Evolutionary conservation across 2,888 invertebrate species (phyloP), one percentile per base, ranked within the genome.

Genomic region (Diarsia rubi): DNA sequence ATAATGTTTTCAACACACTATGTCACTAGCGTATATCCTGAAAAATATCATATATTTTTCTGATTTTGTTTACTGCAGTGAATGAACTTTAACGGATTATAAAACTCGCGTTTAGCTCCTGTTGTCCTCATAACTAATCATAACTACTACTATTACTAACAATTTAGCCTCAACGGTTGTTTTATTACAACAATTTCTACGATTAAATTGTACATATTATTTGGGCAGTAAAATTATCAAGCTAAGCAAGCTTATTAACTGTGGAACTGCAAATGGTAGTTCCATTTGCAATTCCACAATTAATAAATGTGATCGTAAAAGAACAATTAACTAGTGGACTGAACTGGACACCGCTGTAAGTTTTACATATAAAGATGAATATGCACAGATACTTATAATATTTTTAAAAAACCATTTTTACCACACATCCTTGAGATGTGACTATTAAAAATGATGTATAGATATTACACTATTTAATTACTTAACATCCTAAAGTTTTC

Each of bases 361-460:
- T 57, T 69, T 54, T 19, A 60, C 31, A 19, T 59, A 47, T 5
- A 47, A 19, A 19, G 19, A 72, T 79, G 12, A 67, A 62, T 5
- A 66, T 14, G 37, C 37, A 37, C 37, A 37, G 37, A 37, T 37
- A 37, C n/a, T n/a, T n/a, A 67, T n/a, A 71, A 27, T 49, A 45
- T 57, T 62, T 62, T 73, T 68, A 79, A 42, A 65, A 65, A 62
- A 62, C 37, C 8, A 47, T 66, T 60, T 27, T 64, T 69, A 65
- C 70, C 27, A 64, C 62, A 27, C 57, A 70, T 73, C 77, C 66
- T 83, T 85, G 82, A 69, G 64, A 37, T 16, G 27, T 24, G 12
- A 49, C 62, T 52, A 70, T 70, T 69, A 69, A 49, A 42, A 81
- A 66, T 67, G 69, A 82, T 82, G 73, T 78, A 81, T 78, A 59